These are phyloP conservation scores for Rhinichthys klamathensis DNA, from an alignment of 2,113 vertebrate genomes.

Conservation along the genomic window DNA sequence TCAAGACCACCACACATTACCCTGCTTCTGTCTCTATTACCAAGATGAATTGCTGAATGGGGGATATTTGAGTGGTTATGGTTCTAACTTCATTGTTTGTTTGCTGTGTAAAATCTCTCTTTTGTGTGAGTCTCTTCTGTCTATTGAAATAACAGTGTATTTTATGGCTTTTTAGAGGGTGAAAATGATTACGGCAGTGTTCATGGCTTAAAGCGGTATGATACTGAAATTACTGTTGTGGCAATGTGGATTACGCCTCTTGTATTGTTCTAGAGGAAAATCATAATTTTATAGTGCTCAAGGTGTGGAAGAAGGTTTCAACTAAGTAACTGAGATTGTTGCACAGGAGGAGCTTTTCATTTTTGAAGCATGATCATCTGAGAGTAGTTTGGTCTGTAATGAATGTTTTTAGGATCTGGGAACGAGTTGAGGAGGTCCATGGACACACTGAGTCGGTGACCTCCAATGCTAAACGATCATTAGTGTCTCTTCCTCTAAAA, in stretches of 20 bases:
- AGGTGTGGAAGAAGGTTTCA: background rate
- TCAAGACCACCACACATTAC: conserved; percentile 95
- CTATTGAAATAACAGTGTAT: conserved; percentile 58
- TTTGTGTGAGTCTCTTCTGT: conserved; percentile 58
- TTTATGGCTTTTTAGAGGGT: conserved; percentile 64
- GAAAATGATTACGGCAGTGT: conserved; percentile 54
- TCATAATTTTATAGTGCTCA: background rate
- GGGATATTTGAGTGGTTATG: conserved; percentile 89
- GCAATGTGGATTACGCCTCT: conserved; percentile 23
- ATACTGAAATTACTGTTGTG: conserved; percentile 43
- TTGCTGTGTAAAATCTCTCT: conserved; percentile 71
- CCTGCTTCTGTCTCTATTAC: conserved; percentile 99
- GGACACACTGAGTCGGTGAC: conserved; percentile 6
- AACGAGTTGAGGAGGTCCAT: background rate
- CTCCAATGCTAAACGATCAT: conserved; percentile 46
- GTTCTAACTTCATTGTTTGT: conserved; percentile 93
- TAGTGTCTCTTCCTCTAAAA: conserved; percentile 52
- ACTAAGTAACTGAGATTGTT: background rate
- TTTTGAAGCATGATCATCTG: background rate
- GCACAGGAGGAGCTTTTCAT: background rate
- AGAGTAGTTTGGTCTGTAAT: background rate
- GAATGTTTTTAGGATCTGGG: background rate
- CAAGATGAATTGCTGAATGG: conserved; percentile 96
- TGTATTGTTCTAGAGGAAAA: conserved; percentile 8
- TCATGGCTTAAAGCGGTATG: conserved; percentile 55